Evolutionary conservation across 2,888 invertebrate genomes (phyloP).

Genomic region (Caenorhabditis doughertyi): DNA sequence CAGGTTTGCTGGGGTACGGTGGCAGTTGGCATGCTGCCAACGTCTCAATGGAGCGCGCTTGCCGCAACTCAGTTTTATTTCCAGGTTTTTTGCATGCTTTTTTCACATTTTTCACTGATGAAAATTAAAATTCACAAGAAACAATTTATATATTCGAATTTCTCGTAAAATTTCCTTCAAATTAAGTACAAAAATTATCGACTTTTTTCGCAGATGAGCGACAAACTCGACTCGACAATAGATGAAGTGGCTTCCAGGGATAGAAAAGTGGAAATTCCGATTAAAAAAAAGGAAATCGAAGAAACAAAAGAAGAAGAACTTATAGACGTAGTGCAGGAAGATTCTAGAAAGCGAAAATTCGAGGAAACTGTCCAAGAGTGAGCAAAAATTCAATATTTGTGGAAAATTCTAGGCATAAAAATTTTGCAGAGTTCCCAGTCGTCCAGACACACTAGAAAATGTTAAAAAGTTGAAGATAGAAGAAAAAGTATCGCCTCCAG

Average conservation of each 20-base stretch:
- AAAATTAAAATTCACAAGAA: not conserved
- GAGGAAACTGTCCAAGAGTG: not conserved
- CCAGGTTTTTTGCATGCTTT: not conserved
- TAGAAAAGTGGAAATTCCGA: conserved; percentile 5
- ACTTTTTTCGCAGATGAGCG: conserved; percentile 33
- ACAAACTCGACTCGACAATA: conserved; percentile 4
- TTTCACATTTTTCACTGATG: not conserved
- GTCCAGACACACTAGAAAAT: conserved; percentile 1
- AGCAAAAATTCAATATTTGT: not conserved
- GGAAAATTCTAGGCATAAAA: no score
- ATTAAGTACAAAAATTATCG: not conserved
- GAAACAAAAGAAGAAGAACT: not conserved
- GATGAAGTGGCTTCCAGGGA: not conserved
- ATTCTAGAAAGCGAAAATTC: conserved; percentile 37
- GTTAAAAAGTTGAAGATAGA: not conserved
- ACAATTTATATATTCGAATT: not conserved
- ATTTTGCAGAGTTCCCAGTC: not conserved
- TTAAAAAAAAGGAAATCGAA: not conserved
- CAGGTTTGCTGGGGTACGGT: conserved; percentile 63
- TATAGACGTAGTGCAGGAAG: not conserved
- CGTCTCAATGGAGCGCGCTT: conserved; percentile 49
- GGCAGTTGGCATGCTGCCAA: conserved; percentile 47
- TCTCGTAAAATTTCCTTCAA: not conserved
- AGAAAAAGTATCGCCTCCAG: not conserved
- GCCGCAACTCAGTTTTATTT: not conserved